Evolutionary conservation across 2,888 invertebrate species (phyloP).

Genomic region (Drosophila mercatorum): DNA sequence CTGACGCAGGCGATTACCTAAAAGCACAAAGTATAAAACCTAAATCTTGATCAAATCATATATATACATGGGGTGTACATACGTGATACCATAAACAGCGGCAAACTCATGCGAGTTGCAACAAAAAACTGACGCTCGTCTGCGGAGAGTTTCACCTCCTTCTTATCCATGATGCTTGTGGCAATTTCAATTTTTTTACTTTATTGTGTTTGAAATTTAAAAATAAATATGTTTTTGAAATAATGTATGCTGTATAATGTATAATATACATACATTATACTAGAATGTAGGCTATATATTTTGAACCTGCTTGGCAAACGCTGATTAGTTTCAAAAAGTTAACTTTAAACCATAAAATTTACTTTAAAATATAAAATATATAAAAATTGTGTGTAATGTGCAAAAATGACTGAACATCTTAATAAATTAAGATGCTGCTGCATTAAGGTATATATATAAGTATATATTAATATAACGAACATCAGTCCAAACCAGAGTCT

Average conservation of each 20-base stretch:
- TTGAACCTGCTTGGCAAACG: too few species aligned
- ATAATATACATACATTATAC: neutral
- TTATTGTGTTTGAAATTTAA: constrained; percentile 16
- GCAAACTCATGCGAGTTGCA: constrained; percentile 68
- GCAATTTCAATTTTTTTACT: neutral
- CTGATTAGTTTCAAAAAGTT: too few species aligned
- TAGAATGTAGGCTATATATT: neutral
- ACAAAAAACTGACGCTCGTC: constrained; percentile 66
- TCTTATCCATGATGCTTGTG: constrained; percentile 14
- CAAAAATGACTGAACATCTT: constrained; percentile 2
- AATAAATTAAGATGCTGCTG: constrained; percentile 4
- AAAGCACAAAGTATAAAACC: neutral
- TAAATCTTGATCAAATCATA: neutral
- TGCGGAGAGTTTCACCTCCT: constrained; percentile 25
- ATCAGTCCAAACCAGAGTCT: neutral
- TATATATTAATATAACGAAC: neutral
- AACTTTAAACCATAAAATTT: neutral
- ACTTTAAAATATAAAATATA: neutral
- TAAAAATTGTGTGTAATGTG: neutral
- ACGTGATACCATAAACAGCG: constrained; percentile 79
- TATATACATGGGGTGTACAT: constrained; percentile 11
- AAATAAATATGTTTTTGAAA: neutral
- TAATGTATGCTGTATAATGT: too few species aligned
- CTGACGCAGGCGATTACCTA: constrained; percentile 63
- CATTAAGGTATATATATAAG: neutral